A percentile compares a stretch with the other conserved stretches of the same genome.
Evolutionary conservation across 2,888 invertebrate species (phyloP).

Genomic region (Gortyna flavago): DNA sequence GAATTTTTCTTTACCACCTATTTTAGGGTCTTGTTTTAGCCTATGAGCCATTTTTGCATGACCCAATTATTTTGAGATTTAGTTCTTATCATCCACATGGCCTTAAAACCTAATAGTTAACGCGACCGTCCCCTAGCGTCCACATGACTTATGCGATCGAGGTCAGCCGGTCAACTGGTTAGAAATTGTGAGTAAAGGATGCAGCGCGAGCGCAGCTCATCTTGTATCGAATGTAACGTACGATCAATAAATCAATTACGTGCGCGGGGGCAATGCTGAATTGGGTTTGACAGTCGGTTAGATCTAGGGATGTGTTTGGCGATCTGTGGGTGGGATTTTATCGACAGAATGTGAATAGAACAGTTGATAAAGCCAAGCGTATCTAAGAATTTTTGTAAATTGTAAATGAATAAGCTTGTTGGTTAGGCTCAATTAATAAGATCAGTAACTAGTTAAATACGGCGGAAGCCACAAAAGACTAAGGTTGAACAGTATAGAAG

Average conservation of each 20-base stretch:
- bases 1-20: no score
- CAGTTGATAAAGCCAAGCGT: background rate
- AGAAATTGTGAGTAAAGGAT: constrained; percentile 80
- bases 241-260: constrained; percentile 90
- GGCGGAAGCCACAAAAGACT: constrained; percentile 26
- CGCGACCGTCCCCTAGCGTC: constrained; percentile 57
- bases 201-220: constrained; percentile 80
- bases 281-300: constrained; percentile 89
- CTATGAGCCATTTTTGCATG: background rate
- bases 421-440: background rate
- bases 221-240: constrained; percentile 89
- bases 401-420: background rate
- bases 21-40: background rate
- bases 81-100: background rate
- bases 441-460: constrained; percentile 13
- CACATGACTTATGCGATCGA: constrained; percentile 75
- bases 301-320: constrained; percentile 76
- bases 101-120: constrained; percentile 48
- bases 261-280: constrained; percentile 88
- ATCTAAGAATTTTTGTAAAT: background rate
- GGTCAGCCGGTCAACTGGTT: constrained; percentile 87
- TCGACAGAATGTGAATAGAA: constrained; percentile 57
- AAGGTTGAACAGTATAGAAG: constrained; percentile 30
- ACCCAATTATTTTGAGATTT: background rate
- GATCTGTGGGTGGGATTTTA: constrained; percentile 62